Conservation (phyloP, 1,140 invertebrate species). For the Druon quercuslanigerum region DNA sequence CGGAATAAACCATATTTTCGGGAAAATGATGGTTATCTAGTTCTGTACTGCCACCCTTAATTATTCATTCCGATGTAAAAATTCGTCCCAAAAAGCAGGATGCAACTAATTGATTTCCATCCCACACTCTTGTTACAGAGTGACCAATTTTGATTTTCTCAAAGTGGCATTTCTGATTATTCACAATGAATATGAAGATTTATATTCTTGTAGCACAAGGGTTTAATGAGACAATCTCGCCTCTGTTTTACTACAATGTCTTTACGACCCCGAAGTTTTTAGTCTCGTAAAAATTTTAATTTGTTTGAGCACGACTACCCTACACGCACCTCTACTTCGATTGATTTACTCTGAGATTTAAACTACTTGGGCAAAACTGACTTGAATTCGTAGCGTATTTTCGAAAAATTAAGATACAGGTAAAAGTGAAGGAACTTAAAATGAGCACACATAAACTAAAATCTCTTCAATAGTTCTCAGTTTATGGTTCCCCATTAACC, state of each 20-base stretch:
- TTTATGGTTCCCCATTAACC: too few relatives aligned
- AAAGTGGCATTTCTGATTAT: slow-evolving; percentile 24
- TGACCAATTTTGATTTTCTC: slow-evolving; percentile 17
- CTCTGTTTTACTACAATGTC: slow-evolving; percentile 1
- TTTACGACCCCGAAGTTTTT: slow-evolving; percentile 9
- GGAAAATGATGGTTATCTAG: too few relatives aligned
- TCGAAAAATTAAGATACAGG: too few relatives aligned
- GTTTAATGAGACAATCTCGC: not conserved
- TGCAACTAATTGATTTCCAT: slow-evolving; percentile 9
- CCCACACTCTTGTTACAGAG: not conserved
- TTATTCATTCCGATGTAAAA: not conserved
- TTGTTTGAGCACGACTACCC: slow-evolving; percentile 5
- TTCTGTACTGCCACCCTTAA: not conserved
- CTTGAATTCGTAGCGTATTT: too few relatives aligned
- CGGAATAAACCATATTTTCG: too few relatives aligned
- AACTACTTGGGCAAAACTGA: not conserved
- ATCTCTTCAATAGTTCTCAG: too few relatives aligned
- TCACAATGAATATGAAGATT: slow-evolving; percentile 19
- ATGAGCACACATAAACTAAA: too few relatives aligned
- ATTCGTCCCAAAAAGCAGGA: not conserved
- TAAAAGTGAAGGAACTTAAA: too few relatives aligned
- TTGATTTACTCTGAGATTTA: not conserved
- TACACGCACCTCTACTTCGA: slow-evolving; percentile 2
- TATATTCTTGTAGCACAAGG: not conserved
- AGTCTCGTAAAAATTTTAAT: not conserved